Evolutionary conservation across 2,888 invertebrate species (phyloP).

Genomic region (Eretmocerus hayati): DNA sequence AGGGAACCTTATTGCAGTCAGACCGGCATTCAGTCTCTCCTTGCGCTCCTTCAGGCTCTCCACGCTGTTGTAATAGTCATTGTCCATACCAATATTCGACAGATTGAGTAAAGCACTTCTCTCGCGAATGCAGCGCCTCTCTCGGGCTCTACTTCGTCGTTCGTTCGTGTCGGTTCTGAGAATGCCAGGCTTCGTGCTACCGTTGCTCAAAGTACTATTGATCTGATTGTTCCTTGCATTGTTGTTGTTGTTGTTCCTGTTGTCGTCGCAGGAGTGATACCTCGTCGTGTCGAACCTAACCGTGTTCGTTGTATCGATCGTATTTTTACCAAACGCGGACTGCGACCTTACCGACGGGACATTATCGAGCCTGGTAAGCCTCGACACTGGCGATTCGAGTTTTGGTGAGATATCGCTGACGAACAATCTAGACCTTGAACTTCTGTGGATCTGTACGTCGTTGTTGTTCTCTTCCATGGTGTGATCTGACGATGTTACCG

Average conservation of each 20-base stretch:
- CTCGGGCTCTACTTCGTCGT: constrained; percentile 39
- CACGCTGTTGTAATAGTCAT: constrained; percentile 10
- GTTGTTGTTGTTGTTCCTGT: constrained; percentile 28
- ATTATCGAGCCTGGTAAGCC: constrained; percentile 1
- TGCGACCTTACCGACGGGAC: background rate
- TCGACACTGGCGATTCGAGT: constrained; percentile 13
- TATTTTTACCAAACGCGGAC: constrained; percentile 1
- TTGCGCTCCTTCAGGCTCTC: constrained; percentile 33
- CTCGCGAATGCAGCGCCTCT: constrained; percentile 35
- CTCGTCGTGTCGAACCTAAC: constrained; percentile 30
- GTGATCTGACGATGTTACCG: background rate
- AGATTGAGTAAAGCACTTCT: constrained; percentile 17
- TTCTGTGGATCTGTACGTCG: constrained; percentile 12
- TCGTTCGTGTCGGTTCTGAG: constrained; percentile 29
- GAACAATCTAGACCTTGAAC: constrained; percentile 2
- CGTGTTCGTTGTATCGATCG: constrained; percentile 7
- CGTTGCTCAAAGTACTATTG: constrained; percentile 17
- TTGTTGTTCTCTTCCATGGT: constrained; percentile 33
- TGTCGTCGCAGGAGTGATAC: constrained; percentile 25
- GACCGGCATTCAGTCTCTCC: constrained; percentile 22
- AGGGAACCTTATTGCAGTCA: constrained; percentile 11
- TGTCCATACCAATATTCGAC: background rate
- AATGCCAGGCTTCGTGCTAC: constrained; percentile 4
- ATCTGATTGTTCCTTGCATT: constrained; percentile 26
- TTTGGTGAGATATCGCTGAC: constrained; percentile 12